Percentiles rank a stretch among this genome's conserved stretches.
Evolutionary conservation across 2,888 invertebrate genomes (phyloP).

Genomic region (Petrolisthes cinctipes): DNA sequence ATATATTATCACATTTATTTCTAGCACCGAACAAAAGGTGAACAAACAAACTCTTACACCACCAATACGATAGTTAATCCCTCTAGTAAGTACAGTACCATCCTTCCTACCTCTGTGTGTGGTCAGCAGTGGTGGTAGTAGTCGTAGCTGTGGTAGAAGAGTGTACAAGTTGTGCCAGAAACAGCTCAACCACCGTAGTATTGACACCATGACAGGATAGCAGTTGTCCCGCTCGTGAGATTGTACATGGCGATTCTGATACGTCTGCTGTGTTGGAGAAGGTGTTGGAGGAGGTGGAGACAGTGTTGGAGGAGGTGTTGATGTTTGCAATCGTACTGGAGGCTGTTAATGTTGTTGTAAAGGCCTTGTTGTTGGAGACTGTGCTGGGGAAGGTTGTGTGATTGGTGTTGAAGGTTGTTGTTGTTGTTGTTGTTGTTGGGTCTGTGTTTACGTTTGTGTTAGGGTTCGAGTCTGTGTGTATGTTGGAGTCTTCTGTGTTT

Average conservation of each 20-base stretch:
- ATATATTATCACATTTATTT: too few relatives aligned
- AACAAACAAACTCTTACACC: too few relatives aligned
- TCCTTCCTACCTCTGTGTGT: not conserved
- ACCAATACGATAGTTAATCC: too few relatives aligned
- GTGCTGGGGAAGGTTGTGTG: not conserved
- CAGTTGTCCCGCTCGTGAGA: not conserved
- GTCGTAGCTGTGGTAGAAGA: not conserved
- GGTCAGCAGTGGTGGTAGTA: not conserved
- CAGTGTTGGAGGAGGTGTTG: not conserved
- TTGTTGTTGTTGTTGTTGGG: conserved; percentile 8
- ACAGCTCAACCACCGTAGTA: not conserved
- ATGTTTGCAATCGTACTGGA: not conserved
- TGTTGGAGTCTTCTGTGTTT: not conserved
- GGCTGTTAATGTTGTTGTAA: not conserved
- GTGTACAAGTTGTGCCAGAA: not conserved
- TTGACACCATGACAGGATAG: conserved; percentile 23
- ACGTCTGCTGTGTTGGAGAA: not conserved
- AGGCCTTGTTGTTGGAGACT: not conserved
- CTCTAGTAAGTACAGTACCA: not conserved
- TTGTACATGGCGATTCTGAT: not conserved
- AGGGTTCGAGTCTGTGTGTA: not conserved
- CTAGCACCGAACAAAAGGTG: too few relatives aligned
- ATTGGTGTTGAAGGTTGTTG: not conserved
- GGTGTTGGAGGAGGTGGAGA: not conserved
- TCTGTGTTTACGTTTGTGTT: not conserved